Conservation (phyloP, 2,888 invertebrate species). For the Chironomus riparius region DNA sequence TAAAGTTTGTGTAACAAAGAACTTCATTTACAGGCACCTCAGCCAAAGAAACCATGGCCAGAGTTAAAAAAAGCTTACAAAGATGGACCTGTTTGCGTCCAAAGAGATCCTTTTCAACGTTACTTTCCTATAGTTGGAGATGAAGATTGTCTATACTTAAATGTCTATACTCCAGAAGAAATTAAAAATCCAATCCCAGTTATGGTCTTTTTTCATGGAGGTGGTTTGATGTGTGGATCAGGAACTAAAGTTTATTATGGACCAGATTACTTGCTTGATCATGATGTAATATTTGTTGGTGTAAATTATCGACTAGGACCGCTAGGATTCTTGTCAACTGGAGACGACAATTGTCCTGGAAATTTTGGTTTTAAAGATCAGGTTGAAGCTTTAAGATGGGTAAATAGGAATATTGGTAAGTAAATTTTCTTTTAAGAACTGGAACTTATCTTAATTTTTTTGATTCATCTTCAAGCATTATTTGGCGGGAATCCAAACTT, state of each 20-base stretch:
- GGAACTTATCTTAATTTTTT: no score
- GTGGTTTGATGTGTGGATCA: constrained; percentile 66
- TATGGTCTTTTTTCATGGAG: constrained; percentile 57
- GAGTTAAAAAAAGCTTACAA: constrained; percentile 54
- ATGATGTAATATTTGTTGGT: constrained; percentile 58
- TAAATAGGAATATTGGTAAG: constrained; percentile 47
- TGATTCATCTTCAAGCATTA: constrained; percentile 32
- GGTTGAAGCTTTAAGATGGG: constrained; percentile 51
- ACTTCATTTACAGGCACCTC: constrained; percentile 51
- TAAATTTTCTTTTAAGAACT: no score
- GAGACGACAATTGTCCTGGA: constrained; percentile 54
- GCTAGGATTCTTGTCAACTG: constrained; percentile 57
- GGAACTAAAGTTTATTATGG: constrained; percentile 59
- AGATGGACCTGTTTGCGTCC: constrained; percentile 63
- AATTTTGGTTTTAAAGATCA: constrained; percentile 63
- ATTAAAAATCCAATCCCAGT: constrained; percentile 47
- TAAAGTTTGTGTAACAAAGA: no score
- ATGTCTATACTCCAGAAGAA: constrained; percentile 50
- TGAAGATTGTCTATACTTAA: constrained; percentile 79
- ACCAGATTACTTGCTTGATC: constrained; percentile 59
- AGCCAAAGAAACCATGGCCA: constrained; percentile 52
- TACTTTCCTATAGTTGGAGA: constrained; percentile 55
- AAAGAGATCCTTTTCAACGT: constrained; percentile 61
- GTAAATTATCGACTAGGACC: constrained; percentile 63
- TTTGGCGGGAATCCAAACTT: constrained; percentile 56